Evolutionary conservation across 2,113 vertebrate genomes (phyloP), one percentile per base, ranked within the genome.

Genomic region (Plotosus lineatus): DNA sequence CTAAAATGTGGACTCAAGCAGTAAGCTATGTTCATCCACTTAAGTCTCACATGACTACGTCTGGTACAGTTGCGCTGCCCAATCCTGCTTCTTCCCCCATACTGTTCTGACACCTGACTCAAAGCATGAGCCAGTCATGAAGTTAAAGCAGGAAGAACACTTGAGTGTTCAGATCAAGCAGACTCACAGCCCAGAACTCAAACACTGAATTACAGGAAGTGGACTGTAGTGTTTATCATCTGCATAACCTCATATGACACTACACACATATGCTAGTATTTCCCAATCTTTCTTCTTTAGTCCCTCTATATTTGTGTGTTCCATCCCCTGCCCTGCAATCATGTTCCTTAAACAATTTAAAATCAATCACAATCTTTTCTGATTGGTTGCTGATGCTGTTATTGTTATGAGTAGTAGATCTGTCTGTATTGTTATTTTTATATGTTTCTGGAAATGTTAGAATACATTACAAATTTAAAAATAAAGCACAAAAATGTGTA

Each of bases 31-130:
- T 51, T 51, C 46, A 73, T 51, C 28, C 69, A 73, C 69, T 73
- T 73, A 73, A 73, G 28, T 73, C 28, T 9, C 69, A 73, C 69
- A 73, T 73, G 69, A 73, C 69, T 36, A 73, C 5, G 69, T 36
- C 69, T 73, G 69, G 17, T 46, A 17, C 66, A 46, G 42, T n/a
- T n/a, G 1, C 14, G 38, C 51, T 73, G 28, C 46, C 69, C 69
- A 73, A 73, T 73, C 46, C 46, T 73, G 46, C 46, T 11, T 28
- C 46, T 51, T 73, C 51, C 50, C 46, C 28, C 69, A 26, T 1
- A 19, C 69, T 73, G 69, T 51, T 36, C 11, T 36, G 46, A 72
- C 69, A 72, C 69, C 46, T 31, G 26, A 73, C 46, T 31, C 26
- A 31, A 33, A 33, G 33, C 10, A 21, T 73, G 21, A 51, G 15